Base-by-base conservation (phyloP, 2,113 vertebrate species). In the Melanotaenia duboulayi region DNA sequence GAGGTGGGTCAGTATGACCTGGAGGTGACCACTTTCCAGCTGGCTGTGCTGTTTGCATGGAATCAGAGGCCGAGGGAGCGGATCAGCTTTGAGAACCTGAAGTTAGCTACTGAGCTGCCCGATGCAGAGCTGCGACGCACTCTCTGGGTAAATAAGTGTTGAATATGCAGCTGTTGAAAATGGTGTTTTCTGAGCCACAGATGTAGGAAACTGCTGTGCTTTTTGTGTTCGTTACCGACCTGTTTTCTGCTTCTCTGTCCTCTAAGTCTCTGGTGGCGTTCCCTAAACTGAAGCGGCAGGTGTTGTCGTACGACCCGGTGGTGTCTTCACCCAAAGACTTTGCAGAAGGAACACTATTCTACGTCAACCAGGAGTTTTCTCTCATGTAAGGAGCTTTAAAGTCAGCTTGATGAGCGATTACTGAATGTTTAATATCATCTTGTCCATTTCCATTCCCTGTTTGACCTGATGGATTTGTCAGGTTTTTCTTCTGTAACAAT, bases 251-350 rank as follows among this genome's bases (percentile, higher is more conserved):
- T 46, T 23, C 37, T 70, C 20, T 76, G 74, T 79, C 82, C 37
- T 65, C 54, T 0, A 85, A 99, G 98, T 99, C 98, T 88, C 94
- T 99, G 92, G 98, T 99, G 92, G 98, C 98, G 82, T 99, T 99
- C 90, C 97, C 97, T 79, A 99, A 99, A 94, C 96, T 99, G 76
- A 99, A 99, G 93, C 95, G 98, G 51, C 97, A 99, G 93, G 97
- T 99, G 88, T 91, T 99, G 88, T 91, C 93, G n/a, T 98, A 99
- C 51, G 97, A 99, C 91, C 97, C 98, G 58, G 93, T 95, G 92
- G 98, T 98, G 90, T 96, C 95, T 83, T 99, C 98, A 46, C 98
- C 98, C 90, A 99, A 99, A 96, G 98, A 99, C 94, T 99, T 99
- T 82, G 95, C 97, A 76, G 98, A 99, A 89, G 97, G 98, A 90